phyloP scores from a whole-genome alignment of 2,797 vertebrate genomes.

The Periparus ater region DNA sequence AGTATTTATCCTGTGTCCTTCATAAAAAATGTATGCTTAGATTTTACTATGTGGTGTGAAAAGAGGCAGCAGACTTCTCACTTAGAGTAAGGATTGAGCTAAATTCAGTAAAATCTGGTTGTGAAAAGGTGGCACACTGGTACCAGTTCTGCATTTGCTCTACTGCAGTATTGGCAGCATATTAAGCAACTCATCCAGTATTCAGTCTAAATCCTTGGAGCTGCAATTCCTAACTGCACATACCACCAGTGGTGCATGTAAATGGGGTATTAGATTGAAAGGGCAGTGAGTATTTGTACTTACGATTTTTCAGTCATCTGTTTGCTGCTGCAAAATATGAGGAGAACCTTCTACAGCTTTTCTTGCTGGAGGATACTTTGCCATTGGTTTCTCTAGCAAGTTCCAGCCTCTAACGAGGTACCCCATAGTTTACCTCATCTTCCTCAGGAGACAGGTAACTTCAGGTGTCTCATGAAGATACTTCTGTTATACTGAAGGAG shows the following conservation, averaged over 20 bases:
- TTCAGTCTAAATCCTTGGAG: background rate
- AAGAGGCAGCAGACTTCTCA: background rate
- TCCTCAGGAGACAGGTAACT: background rate
- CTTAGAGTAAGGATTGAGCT: background rate
- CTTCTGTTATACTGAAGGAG: background rate
- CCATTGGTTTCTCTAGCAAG: background rate
- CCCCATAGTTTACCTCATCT: background rate
- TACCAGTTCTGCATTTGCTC: background rate
- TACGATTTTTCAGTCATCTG: background rate
- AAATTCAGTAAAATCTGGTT: background rate
- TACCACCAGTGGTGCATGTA: background rate
- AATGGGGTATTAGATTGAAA: background rate
- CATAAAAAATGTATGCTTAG: background rate
- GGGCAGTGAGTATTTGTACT: background rate
- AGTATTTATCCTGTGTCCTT: background rate
- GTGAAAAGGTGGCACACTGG: background rate
- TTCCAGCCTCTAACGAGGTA: background rate
- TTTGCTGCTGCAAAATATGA: background rate
- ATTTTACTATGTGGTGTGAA: background rate
- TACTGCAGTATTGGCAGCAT: background rate
- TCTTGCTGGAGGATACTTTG: background rate
- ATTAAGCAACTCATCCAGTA: background rate
- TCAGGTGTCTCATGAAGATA: fast-evolving
- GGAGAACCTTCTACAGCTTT: background rate
- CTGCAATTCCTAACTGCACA: background rate